Conservation (phyloP, 2,113 vertebrate genomes). For the Eulemur macaco region DNA sequence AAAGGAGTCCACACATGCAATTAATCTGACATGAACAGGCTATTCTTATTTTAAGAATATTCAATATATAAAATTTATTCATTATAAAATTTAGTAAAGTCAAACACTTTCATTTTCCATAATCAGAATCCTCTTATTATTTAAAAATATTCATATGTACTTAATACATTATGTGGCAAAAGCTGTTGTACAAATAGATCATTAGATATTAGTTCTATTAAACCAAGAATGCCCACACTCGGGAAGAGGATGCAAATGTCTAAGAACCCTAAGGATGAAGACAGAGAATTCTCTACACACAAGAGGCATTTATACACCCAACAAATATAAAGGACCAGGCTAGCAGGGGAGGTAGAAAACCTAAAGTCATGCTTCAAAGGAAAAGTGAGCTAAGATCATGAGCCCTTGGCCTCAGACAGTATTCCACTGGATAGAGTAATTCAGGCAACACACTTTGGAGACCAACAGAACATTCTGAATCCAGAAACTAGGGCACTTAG, state of each 20-base stretch:
- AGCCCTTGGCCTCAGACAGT: not conserved
- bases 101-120: not conserved
- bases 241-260: not conserved
- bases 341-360: not conserved
- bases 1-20: not conserved
- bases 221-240: not conserved
- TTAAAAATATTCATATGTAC: not conserved
- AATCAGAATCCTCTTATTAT: not conserved
- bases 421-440: not conserved
- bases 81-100: not conserved
- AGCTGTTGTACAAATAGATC: not conserved
- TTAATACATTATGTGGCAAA: not conserved
- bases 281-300: not conserved
- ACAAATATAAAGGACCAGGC: not conserved
- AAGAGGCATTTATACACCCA: not conserved
- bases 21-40: not conserved
- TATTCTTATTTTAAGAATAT: not conserved
- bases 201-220: not conserved
- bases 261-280: not conserved
- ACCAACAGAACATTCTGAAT: not conserved
- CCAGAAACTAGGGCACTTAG: not conserved
- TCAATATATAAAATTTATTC: not conserved
- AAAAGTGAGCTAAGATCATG: not conserved
- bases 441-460: not conserved
- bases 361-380: not conserved